Evolutionary conservation across 2,888 invertebrate species (phyloP).

Genomic region (Pasiphila rectangulata): DNA sequence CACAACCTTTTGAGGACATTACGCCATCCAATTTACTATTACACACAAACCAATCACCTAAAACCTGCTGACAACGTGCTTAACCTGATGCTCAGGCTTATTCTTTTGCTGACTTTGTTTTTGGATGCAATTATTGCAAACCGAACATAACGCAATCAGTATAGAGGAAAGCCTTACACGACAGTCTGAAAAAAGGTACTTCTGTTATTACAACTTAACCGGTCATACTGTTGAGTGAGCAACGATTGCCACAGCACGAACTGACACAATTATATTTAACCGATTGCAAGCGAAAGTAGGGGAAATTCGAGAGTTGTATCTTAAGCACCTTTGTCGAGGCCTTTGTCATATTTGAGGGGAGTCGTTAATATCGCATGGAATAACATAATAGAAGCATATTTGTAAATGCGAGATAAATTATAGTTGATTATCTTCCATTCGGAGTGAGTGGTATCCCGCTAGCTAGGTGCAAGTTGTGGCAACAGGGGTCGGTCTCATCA

Average conservation of each 20-base stretch:
- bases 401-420: no score
- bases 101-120: conserved; percentile 7
- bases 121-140: conserved; percentile 17
- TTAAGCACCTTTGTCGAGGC: conserved; percentile 28
- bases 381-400: no score
- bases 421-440: conserved; percentile 7
- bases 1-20: conserved; percentile 39
- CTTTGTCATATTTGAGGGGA: conserved; percentile 19
- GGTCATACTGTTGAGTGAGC: conserved; percentile 37
- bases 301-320: conserved; percentile 53
- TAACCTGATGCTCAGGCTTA: conserved; percentile 8
- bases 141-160: conserved; percentile 21
- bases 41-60: conserved; percentile 27
- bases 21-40: conserved; percentile 35
- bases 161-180: conserved; percentile 22
- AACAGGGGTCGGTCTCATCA: conserved; percentile 29
- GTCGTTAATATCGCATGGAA: no score
- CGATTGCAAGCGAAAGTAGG: conserved; percentile 53
- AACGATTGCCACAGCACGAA: conserved; percentile 41
- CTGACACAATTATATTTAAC: conserved; percentile 47
- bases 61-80: conserved; percentile 10
- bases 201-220: conserved; percentile 40
- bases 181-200: conserved; percentile 33
- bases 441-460: neutral
- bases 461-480: conserved; percentile 24